Evolutionary conservation across 2,888 invertebrate genomes (phyloP).

Genomic region (Balanococcus diminutus): DNA sequence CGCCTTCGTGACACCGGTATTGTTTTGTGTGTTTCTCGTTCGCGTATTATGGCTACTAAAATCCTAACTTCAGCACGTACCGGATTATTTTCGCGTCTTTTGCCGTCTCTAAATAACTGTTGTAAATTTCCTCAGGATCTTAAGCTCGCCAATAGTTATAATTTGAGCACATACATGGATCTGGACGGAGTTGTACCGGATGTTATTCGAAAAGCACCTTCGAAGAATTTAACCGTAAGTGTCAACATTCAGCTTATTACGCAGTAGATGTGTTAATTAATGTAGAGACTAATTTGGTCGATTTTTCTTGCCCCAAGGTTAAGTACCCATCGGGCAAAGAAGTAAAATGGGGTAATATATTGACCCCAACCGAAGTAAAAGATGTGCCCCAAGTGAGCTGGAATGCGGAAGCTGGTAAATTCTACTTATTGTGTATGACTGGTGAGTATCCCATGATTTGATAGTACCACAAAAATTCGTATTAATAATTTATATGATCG

Average conservation of each 20-base stretch:
- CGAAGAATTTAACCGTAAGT: constrained; percentile 56
- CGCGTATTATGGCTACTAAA: not conserved
- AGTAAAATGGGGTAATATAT: constrained; percentile 67
- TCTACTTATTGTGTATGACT: constrained; percentile 83
- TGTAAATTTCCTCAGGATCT: constrained; percentile 4
- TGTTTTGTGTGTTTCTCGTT: too few relatives aligned
- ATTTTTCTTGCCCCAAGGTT: constrained; percentile 60
- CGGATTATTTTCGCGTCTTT: not conserved
- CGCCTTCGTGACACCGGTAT: not conserved
- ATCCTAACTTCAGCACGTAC: not conserved
- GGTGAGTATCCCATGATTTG: constrained; percentile 66
- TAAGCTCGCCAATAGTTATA: not conserved
- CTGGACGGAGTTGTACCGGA: constrained; percentile 61
- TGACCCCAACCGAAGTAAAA: constrained; percentile 80
- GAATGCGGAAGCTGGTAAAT: constrained; percentile 66
- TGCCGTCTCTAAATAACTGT: not conserved
- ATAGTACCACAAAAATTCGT: too few relatives aligned
- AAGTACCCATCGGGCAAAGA: constrained; percentile 65
- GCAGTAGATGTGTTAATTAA: not conserved
- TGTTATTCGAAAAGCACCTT: constrained; percentile 60
- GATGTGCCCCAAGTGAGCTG: constrained; percentile 73
- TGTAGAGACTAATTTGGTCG: not conserved
- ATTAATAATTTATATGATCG: not conserved
- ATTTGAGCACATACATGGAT: not conserved
- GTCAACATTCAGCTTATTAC: not conserved